Conservation (phyloP, 2,888 invertebrate genomes). For the Axea sp. region DNA sequence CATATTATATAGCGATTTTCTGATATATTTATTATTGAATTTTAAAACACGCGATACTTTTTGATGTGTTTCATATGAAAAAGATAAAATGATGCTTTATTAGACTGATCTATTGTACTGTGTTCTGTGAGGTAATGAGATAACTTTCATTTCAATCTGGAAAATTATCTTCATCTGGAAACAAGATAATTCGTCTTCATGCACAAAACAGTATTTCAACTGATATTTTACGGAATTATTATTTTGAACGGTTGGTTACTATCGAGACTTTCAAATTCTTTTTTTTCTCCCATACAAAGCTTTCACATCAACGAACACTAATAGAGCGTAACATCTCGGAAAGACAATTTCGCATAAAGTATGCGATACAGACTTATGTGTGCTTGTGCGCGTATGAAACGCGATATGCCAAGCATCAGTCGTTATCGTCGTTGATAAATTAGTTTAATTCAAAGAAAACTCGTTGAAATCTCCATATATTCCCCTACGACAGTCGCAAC, state of each 20-base stretch:
- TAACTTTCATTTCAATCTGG: too few relatives aligned
- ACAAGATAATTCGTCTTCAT: too few relatives aligned
- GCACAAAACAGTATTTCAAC: too few relatives aligned
- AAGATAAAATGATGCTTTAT: too few relatives aligned
- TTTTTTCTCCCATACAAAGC: constrained; percentile 8
- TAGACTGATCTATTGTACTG: too few relatives aligned
- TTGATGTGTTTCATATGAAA: too few relatives aligned
- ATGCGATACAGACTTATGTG: constrained; percentile 1
- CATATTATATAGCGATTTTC: too few relatives aligned
- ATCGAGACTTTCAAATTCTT: constrained; percentile 5
- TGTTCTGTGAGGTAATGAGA: too few relatives aligned
- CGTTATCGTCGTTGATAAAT: constrained; percentile 46
- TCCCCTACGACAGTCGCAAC: constrained; percentile 12
- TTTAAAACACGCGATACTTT: too few relatives aligned
- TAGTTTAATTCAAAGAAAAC: constrained; percentile 58
- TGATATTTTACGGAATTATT: constrained; percentile 1
- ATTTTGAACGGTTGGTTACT: background rate
- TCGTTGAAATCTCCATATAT: constrained; percentile 42
- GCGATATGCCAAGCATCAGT: constrained; percentile 65
- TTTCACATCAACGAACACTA: constrained; percentile 34
- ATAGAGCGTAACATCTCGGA: constrained; percentile 33
- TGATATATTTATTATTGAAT: too few relatives aligned
- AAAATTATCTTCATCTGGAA: too few relatives aligned
- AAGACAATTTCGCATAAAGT: constrained; percentile 34
- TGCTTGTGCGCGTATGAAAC: constrained; percentile 17